Percentiles rank a stretch among this genome's conserved stretches.
These are phyloP conservation scores for Odontothrips loti DNA, from an alignment of 2,888 invertebrate genomes.

Conservation along the genomic window DNA sequence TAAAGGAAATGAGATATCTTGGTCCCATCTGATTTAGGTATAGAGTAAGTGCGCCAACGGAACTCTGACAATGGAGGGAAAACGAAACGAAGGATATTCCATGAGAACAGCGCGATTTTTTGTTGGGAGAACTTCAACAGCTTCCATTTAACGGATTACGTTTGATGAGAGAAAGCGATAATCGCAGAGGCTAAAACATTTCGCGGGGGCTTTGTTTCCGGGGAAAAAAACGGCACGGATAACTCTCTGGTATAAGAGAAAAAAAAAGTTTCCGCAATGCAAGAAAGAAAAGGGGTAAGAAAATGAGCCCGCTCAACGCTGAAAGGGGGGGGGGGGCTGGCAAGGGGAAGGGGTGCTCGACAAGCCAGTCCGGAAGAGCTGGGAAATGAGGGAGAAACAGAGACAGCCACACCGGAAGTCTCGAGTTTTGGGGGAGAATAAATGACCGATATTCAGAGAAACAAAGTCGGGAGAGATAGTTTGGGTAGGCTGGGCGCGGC, in stretches of 20 bases:
- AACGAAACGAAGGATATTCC: too few relatives aligned
- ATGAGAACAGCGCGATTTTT: too few relatives aligned
- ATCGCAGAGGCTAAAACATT: not conserved
- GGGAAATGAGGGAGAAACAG: constrained; percentile 20
- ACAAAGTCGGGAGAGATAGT: constrained; percentile 16
- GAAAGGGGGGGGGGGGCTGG: not conserved
- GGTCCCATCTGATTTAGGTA: too few relatives aligned
- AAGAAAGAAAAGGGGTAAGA: constrained; percentile 15
- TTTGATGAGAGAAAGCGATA: constrained; percentile 17
- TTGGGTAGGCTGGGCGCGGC: not conserved
- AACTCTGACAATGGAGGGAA: too few relatives aligned
- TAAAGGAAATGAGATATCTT: not conserved
- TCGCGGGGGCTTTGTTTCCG: constrained; percentile 3
- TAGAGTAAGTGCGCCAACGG: too few relatives aligned
- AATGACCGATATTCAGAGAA: constrained; percentile 25
- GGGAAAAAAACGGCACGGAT: not conserved
- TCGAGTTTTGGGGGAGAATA: not conserved
- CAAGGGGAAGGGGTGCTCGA: not conserved
- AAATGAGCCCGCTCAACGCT: not conserved
- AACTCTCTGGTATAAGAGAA: not conserved
- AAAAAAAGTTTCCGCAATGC: not conserved
- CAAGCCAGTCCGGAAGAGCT: not conserved
- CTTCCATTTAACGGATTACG: constrained; percentile 1
- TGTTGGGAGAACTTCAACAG: not conserved
- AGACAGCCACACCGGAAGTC: constrained; percentile 19